These are phyloP conservation scores for Paramacrobiotus metropolitanus DNA, from an alignment of 1,140 invertebrate genomes.

Conservation along the genomic window DNA sequence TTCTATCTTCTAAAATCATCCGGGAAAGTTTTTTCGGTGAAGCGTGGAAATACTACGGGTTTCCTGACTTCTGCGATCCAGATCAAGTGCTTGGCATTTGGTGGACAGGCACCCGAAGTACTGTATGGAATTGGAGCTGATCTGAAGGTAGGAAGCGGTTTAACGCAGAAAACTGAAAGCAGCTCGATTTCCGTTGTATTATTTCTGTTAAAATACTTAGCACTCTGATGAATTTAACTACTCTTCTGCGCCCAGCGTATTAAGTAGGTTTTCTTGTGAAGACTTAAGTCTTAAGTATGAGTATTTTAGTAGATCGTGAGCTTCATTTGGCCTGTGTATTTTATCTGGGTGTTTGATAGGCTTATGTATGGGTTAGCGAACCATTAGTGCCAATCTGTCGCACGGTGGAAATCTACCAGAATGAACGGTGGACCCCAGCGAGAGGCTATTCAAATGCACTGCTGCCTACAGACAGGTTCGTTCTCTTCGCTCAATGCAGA, in stretches of 20 bases:
- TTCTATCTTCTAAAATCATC: not conserved
- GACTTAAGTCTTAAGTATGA: not conserved
- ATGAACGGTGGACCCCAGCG: not conserved
- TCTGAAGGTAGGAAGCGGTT: not conserved
- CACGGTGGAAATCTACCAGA: not conserved
- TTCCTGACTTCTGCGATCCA: not conserved
- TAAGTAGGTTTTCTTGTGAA: not conserved
- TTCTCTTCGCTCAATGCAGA: not conserved
- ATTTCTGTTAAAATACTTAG: too few relatives aligned
- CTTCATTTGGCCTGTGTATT: not conserved
- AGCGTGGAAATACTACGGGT: not conserved
- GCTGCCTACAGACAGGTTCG: not conserved
- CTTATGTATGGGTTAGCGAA: not conserved
- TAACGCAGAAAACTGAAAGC: not conserved
- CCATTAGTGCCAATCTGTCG: not conserved
- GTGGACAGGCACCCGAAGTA: not conserved
- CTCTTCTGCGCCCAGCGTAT: constrained; percentile 10
- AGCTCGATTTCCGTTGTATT: too few relatives aligned
- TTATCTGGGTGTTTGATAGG: not conserved
- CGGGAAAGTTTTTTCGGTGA: not conserved
- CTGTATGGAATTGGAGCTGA: not conserved
- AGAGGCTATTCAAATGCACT: not conserved
- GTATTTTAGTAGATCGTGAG: not conserved
- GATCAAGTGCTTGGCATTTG: not conserved
- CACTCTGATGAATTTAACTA: too few relatives aligned